These are phyloP conservation scores for Leptopilina myrica DNA, from an alignment of 2,888 invertebrate genomes.

Conservation along the genomic window DNA sequence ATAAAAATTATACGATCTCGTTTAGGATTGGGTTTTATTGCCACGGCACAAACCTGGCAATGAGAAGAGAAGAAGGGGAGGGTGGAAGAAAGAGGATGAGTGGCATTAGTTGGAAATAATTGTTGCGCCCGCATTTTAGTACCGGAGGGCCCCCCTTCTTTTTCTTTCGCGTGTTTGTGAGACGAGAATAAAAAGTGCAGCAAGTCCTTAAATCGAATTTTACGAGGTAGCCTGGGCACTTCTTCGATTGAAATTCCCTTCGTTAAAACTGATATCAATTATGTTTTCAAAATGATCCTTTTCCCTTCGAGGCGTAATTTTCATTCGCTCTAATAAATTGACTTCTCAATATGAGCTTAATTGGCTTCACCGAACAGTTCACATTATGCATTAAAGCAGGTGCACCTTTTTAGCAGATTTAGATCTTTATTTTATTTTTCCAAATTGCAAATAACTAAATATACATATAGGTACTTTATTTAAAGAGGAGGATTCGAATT, in stretches of 20 bases:
- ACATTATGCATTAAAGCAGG: conserved; percentile 16
- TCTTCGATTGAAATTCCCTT: conserved; percentile 35
- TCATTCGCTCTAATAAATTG: conserved; percentile 26
- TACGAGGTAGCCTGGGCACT: conserved; percentile 17
- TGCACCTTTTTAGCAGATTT: neutral
- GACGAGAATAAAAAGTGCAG: conserved; percentile 5
- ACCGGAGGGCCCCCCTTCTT: neutral
- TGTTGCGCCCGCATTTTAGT: conserved; percentile 23
- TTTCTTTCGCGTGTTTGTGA: neutral
- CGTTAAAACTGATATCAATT: conserved; percentile 38
- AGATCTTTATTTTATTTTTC: neutral
- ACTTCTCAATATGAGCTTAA: conserved; percentile 13
- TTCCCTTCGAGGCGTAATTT: conserved; percentile 12
- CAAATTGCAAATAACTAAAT: too few relatives aligned
- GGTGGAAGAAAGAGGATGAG: neutral
- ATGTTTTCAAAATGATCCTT: conserved; percentile 13
- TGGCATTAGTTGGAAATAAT: conserved; percentile 38
- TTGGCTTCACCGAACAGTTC: conserved; percentile 6
- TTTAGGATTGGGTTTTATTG: conserved; percentile 17
- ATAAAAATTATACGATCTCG: conserved; percentile 36
- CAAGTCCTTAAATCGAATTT: conserved; percentile 28
- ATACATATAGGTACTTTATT: too few relatives aligned
- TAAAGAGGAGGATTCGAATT: too few relatives aligned
- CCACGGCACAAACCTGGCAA: neutral
- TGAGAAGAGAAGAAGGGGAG: neutral